A percentile compares a stretch with the other conserved stretches of the same genome.
Conservation (phyloP, 2,888 invertebrate genomes). For the Ecliptopera silaceata region DNA sequence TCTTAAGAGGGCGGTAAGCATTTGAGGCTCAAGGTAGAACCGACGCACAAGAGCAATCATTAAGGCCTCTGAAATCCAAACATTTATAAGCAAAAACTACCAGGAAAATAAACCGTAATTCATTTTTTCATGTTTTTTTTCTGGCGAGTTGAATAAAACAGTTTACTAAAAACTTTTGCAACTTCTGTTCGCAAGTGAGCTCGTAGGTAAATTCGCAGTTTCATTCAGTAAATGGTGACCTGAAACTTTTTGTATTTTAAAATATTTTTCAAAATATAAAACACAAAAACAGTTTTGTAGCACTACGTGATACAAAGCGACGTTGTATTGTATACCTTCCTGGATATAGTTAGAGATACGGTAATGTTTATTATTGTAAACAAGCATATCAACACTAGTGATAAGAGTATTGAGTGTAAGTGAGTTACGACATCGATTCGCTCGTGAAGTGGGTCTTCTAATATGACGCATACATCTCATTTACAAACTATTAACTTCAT, state of each 20-base stretch:
- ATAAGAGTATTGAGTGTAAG: slow-evolving; percentile 12
- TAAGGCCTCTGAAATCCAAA: slow-evolving; percentile 59
- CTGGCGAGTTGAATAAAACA: slow-evolving; percentile 35
- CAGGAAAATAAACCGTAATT: slow-evolving; percentile 55
- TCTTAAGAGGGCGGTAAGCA: slow-evolving; percentile 51
- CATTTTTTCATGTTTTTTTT: slow-evolving; percentile 43
- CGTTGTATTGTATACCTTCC: slow-evolving; percentile 1
- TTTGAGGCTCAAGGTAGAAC: slow-evolving; percentile 46
- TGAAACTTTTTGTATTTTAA: neutral
- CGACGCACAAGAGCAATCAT: slow-evolving; percentile 64
- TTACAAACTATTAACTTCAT: slow-evolving; percentile 5
- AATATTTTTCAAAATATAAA: too few species aligned
- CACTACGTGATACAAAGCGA: neutral
- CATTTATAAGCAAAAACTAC: slow-evolving; percentile 54
- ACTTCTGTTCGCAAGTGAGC: slow-evolving; percentile 12
- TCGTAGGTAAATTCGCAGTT: slow-evolving; percentile 8
- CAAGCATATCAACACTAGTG: slow-evolving; percentile 16
- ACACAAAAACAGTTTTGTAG: neutral
- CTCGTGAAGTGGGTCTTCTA: slow-evolving; percentile 17
- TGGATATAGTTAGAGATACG: slow-evolving; percentile 10
- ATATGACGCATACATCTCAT: slow-evolving; percentile 7
- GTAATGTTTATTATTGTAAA: slow-evolving; percentile 16
- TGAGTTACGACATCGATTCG: slow-evolving; percentile 26
- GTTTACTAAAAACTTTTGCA: slow-evolving; percentile 27
- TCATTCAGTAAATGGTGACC: slow-evolving; percentile 8